Evolutionary conservation across 2,888 invertebrate species (phyloP).

Genomic region (Ischnura elegans): DNA sequence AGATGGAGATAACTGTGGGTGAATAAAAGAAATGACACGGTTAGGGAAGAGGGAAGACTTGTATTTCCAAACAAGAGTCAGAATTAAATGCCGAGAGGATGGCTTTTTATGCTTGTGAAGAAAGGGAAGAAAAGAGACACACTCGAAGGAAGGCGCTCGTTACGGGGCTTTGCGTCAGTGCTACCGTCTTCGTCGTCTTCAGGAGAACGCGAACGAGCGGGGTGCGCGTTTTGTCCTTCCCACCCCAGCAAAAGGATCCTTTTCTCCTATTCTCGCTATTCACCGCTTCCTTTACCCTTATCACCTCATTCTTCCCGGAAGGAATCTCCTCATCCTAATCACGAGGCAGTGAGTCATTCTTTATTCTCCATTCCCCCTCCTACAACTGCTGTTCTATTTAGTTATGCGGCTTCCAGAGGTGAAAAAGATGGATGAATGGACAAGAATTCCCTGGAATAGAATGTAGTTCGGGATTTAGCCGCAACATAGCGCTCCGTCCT

Average conservation of each 20-base stretch:
- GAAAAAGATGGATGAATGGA: not conserved
- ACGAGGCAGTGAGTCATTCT: not conserved
- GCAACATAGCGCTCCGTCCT: not conserved
- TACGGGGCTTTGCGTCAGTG: not conserved
- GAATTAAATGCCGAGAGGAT: not conserved
- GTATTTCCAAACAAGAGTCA: not conserved
- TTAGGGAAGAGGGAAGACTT: not conserved
- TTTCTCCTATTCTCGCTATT: not conserved
- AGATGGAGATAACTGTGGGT: not conserved
- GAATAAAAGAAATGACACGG: not conserved
- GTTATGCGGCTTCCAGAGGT: not conserved
- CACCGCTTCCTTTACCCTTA: not conserved
- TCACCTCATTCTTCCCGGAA: not conserved
- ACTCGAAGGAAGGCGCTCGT: slow-evolving; percentile 41
- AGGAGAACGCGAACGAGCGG: not conserved
- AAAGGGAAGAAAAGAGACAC: not conserved
- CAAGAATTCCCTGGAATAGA: too few species aligned
- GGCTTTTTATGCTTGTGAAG: not conserved
- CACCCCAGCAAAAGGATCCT: not conserved
- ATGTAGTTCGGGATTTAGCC: not conserved
- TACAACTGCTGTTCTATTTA: not conserved
- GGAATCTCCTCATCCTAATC: slow-evolving; percentile 10
- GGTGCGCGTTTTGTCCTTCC: not conserved
- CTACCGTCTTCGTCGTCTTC: not conserved
- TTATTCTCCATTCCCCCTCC: not conserved